Percentiles rank a stretch among this genome's conserved stretches.
phyloP scores from a whole-genome alignment of 1,140 invertebrate species.

The Andrena cerasifolii region DNA sequence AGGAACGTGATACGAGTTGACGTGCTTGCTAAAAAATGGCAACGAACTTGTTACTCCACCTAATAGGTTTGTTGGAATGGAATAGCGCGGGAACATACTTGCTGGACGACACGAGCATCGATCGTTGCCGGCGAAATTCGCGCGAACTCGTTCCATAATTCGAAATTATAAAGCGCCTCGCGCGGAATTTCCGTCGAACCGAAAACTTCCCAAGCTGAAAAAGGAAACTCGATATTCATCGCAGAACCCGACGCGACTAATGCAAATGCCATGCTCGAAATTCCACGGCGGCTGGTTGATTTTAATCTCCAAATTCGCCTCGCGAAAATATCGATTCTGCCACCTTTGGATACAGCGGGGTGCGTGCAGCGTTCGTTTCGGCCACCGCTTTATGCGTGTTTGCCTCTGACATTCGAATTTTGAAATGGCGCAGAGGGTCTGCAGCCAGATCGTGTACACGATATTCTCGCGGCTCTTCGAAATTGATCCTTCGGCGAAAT shows the following conservation, averaged over 20 bases:
- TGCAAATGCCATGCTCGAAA: constrained; percentile 17
- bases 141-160: not conserved
- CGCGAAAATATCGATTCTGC: constrained; percentile 19
- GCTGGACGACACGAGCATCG: no score
- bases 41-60: no score
- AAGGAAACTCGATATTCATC: constrained; percentile 18
- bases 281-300: constrained; percentile 13
- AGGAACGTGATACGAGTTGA: no score
- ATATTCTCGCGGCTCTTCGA: no score
- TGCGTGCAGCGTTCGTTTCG: not conserved
- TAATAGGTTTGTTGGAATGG: no score
- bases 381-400: constrained; percentile 10
- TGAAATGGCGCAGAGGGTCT: not conserved
- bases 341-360: not conserved
- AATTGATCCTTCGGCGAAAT: no score
- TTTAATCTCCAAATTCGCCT: constrained; percentile 23
- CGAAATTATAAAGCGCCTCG: not conserved
- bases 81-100: no score
- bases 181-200: not conserved
- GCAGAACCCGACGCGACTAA: not conserved
- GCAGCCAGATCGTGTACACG: no score
- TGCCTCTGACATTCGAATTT: not conserved
- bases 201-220: not conserved
- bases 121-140: not conserved
- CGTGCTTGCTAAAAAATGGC: no score